Base-by-base conservation (phyloP, 2,113 vertebrate genomes). In the Myrmecophaga tridactyla region DNA sequence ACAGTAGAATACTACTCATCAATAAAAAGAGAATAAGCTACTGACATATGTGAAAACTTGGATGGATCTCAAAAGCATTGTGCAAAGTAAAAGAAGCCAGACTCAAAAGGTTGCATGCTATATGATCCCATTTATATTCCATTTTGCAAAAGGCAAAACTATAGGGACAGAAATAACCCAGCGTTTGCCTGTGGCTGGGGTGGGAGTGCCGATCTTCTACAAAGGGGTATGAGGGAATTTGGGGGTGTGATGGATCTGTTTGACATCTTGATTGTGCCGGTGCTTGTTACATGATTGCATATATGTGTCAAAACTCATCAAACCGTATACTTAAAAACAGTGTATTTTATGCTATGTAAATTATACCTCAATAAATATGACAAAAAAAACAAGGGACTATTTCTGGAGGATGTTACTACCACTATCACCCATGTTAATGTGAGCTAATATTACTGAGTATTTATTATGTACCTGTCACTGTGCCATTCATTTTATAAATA, bases 381-480 rank as follows among this genome's bases (percentile, higher is more conserved):
- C 51, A n/a, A 75, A 84, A 56, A 72, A 21, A 21, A 10, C 75
- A 7, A 36, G n/a, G 6, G 39, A 65, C 77, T 76, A 39, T 81
- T 95, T 93, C 86, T 65, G 56, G 51, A 88, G 39, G 53, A 65
- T 88, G 48, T 58, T 36, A 7, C 27, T 95, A 39, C 80, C 77
- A 7, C 27, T 95, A 39, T 84, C 72, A 70, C 34, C 23, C 46
- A n/a, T 34, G 53, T 91, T 96, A 51, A 67, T 67, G 23, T 81
- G 60, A 88, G 53, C 6, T 78, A 81, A 77, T 65, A 36, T 48
- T 65, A 63, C 41, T 80, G 69, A 85, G 13, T 86, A 86, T 56
- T 85, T 90, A 53, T 58, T 60, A 43, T 75, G 53, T 72, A 17
- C 34, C 65, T 48, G 34, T 82, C 31, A 78, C 34, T 46, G 15